phyloP scores from a whole-genome alignment of 2,797 vertebrate species.

The Aselliscus stoliczkanus region DNA sequence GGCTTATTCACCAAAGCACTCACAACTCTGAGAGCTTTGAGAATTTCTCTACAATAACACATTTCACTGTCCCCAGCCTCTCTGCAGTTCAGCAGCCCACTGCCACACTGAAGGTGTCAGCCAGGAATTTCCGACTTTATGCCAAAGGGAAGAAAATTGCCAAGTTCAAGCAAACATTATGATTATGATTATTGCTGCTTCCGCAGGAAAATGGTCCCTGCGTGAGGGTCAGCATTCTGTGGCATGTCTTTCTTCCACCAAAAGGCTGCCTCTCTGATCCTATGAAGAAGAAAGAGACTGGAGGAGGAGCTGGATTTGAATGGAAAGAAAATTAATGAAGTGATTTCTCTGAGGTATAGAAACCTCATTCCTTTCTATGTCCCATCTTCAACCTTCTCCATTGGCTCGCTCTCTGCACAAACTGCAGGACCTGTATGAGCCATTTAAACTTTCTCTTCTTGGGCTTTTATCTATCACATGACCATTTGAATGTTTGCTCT shows the following conservation, averaged over 20 bases:
- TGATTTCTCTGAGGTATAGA: constrained; percentile 17
- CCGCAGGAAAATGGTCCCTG: constrained; percentile 53
- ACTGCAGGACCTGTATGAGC: neutral
- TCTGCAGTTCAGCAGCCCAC: constrained; percentile 46
- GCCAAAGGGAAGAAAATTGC: constrained; percentile 49
- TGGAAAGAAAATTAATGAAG: constrained; percentile 54
- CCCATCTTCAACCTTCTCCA: neutral
- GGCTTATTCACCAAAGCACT: constrained; percentile 45
- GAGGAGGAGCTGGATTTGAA: constrained; percentile 53
- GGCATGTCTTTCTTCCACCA: constrained; percentile 34
- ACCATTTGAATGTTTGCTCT: neutral
- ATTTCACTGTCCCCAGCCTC: neutral
- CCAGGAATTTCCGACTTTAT: neutral
- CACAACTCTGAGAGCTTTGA: neutral
- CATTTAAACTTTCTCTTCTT: neutral
- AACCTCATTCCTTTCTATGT: neutral
- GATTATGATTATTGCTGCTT: constrained; percentile 55
- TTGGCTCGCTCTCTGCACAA: neutral
- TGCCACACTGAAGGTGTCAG: neutral
- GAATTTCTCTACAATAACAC: constrained; percentile 53
- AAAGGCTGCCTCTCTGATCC: constrained; percentile 47
- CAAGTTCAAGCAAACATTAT: constrained; percentile 59
- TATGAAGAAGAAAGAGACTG: constrained; percentile 28
- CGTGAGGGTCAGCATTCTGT: constrained; percentile 45
- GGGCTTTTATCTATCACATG: neutral